These are phyloP conservation scores for Ctenodactylus gundi DNA, from an alignment of 2,113 vertebrate genomes.

Conservation along the genomic window DNA sequence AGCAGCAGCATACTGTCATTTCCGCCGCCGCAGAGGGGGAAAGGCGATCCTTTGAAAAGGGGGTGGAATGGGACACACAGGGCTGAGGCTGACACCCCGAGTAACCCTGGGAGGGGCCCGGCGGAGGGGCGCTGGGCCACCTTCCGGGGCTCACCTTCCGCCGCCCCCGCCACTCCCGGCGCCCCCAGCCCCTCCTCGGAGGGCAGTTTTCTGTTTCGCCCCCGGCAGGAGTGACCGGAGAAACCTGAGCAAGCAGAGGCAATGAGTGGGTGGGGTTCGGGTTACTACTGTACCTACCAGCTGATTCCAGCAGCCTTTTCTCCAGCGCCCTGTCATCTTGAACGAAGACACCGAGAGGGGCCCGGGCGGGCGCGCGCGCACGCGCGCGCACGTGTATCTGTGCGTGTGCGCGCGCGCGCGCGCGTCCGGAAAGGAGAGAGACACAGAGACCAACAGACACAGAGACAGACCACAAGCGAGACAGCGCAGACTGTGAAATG, in stretches of 20 bases:
- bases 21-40: slow-evolving; percentile 69
- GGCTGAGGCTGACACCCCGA: slow-evolving; percentile 45
- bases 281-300: slow-evolving; percentile 77
- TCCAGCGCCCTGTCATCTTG: slow-evolving; percentile 77
- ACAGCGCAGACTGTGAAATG: slow-evolving; percentile 41
- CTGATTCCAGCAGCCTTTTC: slow-evolving; percentile 77
- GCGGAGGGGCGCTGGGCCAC: slow-evolving; percentile 44
- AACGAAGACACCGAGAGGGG: slow-evolving; percentile 63
- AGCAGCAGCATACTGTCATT: slow-evolving; percentile 75
- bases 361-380: neutral
- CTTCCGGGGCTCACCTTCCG: slow-evolving; percentile 68
- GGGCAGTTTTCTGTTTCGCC: slow-evolving; percentile 65
- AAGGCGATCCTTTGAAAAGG: slow-evolving; percentile 61
- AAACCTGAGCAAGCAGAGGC: slow-evolving; percentile 74
- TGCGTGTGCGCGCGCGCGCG: neutral
- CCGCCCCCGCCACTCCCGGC: slow-evolving; percentile 60
- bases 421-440: neutral
- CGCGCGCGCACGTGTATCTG: neutral
- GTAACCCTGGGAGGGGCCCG: slow-evolving; percentile 37
- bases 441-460: neutral
- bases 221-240: slow-evolving; percentile 68
- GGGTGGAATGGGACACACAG: slow-evolving; percentile 42
- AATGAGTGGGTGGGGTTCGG: slow-evolving; percentile 75
- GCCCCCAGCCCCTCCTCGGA: slow-evolving; percentile 60
- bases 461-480: neutral